These are phyloP conservation scores for Mungos mungo DNA, from an alignment of 2,113 vertebrate species.

Conservation along the genomic window DNA sequence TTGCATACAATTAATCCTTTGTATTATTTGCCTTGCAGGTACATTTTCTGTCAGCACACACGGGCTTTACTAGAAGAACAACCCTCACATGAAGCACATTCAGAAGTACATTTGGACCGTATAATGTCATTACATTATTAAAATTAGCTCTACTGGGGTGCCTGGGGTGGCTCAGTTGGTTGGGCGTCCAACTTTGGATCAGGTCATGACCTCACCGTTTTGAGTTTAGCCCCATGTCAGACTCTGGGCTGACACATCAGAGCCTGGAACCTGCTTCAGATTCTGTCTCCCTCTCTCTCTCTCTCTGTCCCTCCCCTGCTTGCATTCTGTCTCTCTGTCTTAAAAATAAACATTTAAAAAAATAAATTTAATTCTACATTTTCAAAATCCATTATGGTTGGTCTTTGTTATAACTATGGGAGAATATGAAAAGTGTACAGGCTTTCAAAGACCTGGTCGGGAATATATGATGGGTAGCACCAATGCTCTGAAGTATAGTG, in stretches of 20 bases:
- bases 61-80: background rate
- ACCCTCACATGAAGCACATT: background rate
- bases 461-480: background rate
- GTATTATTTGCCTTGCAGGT: background rate
- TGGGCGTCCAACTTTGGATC: too few species aligned
- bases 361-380: background rate
- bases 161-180: too few species aligned
- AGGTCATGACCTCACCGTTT: too few species aligned
- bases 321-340: too few species aligned
- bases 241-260: too few species aligned
- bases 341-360: too few species aligned
- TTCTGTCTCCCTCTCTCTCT: too few species aligned
- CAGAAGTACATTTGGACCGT: background rate
- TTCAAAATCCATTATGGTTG: background rate
- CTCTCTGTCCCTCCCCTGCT: too few species aligned
- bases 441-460: background rate
- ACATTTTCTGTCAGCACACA: background rate
- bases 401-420: background rate
- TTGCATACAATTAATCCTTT: background rate
- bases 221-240: too few species aligned
- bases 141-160: background rate
- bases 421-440: background rate
- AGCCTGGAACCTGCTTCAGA: too few species aligned
- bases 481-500: background rate
- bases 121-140: background rate